A percentile compares a stretch with the other conserved stretches of the same genome.
phyloP scores from a whole-genome alignment of 2,888 invertebrate species.

The Dasypogon diadema region DNA sequence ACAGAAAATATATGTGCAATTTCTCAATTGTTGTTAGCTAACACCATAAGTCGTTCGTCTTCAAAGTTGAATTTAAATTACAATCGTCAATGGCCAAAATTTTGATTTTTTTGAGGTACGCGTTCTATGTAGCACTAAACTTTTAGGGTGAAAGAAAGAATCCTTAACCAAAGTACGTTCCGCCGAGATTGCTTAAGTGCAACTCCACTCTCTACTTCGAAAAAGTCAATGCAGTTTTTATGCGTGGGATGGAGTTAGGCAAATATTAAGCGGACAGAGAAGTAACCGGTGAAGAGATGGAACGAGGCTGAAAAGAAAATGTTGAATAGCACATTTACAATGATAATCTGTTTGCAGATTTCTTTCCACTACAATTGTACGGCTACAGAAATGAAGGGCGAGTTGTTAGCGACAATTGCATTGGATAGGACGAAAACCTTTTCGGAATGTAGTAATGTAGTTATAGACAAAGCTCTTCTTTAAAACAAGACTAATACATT shows the following conservation, averaged over 20 bases:
- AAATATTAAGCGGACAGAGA: not conserved
- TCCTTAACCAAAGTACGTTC: constrained; percentile 24
- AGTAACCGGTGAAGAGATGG: not conserved
- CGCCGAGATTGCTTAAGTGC: constrained; percentile 9
- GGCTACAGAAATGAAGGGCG: not conserved
- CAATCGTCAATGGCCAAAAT: too few relatives aligned
- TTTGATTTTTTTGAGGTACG: constrained; percentile 16
- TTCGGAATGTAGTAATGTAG: not conserved
- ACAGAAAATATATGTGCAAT: too few relatives aligned
- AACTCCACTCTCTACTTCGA: too few relatives aligned
- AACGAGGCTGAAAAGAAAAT: constrained; percentile 25
- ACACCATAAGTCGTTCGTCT: constrained; percentile 19
- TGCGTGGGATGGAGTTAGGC: constrained; percentile 3
- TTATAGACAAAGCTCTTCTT: not conserved
- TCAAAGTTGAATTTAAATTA: constrained; percentile 19
- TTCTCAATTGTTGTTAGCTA: too few relatives aligned
- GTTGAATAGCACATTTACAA: constrained; percentile 46
- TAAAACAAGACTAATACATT: not conserved
- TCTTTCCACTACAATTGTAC: constrained; percentile 24
- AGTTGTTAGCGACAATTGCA: too few relatives aligned
- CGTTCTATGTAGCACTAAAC: constrained; percentile 9
- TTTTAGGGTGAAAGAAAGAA: not conserved
- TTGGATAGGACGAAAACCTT: not conserved
- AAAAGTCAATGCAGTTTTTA: constrained; percentile 13
- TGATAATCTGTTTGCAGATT: constrained; percentile 33